Evolutionary conservation across 2,797 vertebrate species (phyloP).

Genomic region (Coracias cyanogaster): DNA sequence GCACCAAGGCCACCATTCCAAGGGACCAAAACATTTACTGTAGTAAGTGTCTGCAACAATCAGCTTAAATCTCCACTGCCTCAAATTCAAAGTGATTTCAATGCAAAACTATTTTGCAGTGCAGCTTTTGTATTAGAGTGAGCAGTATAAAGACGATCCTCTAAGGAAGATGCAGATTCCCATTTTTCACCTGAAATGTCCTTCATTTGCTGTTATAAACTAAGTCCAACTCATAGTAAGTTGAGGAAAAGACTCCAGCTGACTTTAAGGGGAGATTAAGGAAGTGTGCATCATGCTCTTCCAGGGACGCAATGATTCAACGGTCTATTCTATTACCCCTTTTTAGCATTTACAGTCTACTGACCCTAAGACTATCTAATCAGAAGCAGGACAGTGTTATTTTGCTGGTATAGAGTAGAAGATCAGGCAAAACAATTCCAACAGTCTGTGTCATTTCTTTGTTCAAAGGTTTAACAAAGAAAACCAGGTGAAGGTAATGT

Average conservation of each 20-base stretch:
- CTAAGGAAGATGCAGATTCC: neutral
- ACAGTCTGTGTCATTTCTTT: neutral
- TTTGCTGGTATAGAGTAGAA: neutral
- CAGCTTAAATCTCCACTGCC: slow-evolving; percentile 6
- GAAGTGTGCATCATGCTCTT: neutral
- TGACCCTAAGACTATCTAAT: neutral
- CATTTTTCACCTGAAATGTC: neutral
- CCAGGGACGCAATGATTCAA: neutral
- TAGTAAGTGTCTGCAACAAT: neutral
- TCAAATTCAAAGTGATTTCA: slow-evolving; percentile 33
- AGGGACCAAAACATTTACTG: neutral
- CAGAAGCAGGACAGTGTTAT: neutral
- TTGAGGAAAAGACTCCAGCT: neutral
- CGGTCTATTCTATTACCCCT: neutral
- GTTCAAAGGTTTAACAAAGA: neutral
- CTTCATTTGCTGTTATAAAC: neutral
- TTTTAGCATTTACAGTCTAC: neutral
- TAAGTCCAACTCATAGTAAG: neutral
- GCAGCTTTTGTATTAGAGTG: neutral
- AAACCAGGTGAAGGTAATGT: neutral
- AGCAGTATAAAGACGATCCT: neutral
- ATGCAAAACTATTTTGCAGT: neutral
- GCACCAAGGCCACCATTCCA: neutral
- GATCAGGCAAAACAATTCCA: neutral
- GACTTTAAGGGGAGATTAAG: neutral